These are phyloP conservation scores for Heterohyrax brucei DNA, from an alignment of 2,797 vertebrate genomes.

Conservation along the genomic window DNA sequence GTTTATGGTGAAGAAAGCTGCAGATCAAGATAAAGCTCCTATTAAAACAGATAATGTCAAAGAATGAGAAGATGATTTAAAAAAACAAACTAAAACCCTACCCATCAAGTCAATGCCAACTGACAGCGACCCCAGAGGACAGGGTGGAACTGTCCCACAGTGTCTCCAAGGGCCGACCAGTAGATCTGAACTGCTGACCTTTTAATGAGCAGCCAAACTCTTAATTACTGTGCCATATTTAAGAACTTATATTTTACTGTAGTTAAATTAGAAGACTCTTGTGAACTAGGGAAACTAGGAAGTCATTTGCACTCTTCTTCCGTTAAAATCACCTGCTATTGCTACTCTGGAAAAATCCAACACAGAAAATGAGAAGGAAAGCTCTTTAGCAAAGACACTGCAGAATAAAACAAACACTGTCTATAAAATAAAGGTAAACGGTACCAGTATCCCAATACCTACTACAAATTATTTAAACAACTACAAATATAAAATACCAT, in stretches of 20 bases:
- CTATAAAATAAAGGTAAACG: not conserved
- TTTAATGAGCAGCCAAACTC: too few relatives aligned
- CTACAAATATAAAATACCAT: not conserved
- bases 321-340: not conserved
- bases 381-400: not conserved
- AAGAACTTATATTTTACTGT: conserved; percentile 16
- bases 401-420: conserved; percentile 14
- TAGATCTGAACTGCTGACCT: too few relatives aligned
- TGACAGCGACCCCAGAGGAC: too few relatives aligned
- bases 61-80: not conserved
- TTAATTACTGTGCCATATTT: not conserved
- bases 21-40: not conserved
- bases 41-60: not conserved
- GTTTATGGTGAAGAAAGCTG: not conserved
- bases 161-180: too few relatives aligned
- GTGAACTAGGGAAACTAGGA: not conserved
- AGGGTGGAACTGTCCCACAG: too few relatives aligned
- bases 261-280: not conserved
- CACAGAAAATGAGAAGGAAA: too few relatives aligned
- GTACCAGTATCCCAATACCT: not conserved
- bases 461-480: conserved; percentile 15
- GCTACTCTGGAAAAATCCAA: not conserved
- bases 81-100: too few relatives aligned
- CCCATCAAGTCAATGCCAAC: too few relatives aligned
- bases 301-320: not conserved